Conservation (phyloP, 1,140 invertebrate species). For the Drosophila arizonae region DNA sequence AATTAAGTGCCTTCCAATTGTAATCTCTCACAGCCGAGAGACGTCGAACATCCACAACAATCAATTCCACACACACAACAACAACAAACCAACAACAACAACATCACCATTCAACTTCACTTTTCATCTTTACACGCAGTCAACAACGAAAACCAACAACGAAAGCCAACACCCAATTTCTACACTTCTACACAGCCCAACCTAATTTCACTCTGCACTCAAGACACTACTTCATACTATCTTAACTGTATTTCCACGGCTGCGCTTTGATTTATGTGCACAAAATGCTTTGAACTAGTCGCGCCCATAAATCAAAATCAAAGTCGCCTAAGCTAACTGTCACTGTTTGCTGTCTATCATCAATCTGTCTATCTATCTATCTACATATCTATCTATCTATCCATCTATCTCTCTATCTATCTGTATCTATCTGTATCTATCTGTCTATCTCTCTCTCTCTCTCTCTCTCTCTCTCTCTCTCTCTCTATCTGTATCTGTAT, state of each 20-base stretch:
- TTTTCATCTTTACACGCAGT: conserved; percentile 56
- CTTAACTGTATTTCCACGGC: conserved; percentile 47
- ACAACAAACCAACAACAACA: conserved; percentile 3
- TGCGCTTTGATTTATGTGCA: conserved; percentile 70
- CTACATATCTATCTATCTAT: conserved; percentile 14
- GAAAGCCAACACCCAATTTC: conserved; percentile 25
- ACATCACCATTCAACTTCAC: conserved; percentile 42
- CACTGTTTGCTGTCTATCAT: conserved; percentile 51
- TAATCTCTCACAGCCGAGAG: conserved; percentile 45
- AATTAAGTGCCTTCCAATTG: conserved; percentile 73
- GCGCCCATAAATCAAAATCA: conserved; percentile 67
- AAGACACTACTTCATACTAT: conserved; percentile 21
- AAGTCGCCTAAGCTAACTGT: conserved; percentile 41
- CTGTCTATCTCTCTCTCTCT: conserved; percentile 25
- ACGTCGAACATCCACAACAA: conserved; percentile 45
- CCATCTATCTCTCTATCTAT: conserved; percentile 9
- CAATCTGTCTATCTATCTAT: conserved; percentile 17
- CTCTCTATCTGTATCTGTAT: conserved; percentile 47
- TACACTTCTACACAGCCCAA: conserved; percentile 17
- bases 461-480: conserved; percentile 31
- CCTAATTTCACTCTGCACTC: conserved; percentile 40
- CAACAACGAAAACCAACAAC: conserved; percentile 35
- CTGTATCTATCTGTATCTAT: conserved; percentile 35
- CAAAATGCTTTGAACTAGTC: conserved; percentile 76
- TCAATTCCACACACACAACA: conserved; percentile 9